Conservation (phyloP, 2,797 vertebrate species). For the Cephalopachus bancanus region DNA sequence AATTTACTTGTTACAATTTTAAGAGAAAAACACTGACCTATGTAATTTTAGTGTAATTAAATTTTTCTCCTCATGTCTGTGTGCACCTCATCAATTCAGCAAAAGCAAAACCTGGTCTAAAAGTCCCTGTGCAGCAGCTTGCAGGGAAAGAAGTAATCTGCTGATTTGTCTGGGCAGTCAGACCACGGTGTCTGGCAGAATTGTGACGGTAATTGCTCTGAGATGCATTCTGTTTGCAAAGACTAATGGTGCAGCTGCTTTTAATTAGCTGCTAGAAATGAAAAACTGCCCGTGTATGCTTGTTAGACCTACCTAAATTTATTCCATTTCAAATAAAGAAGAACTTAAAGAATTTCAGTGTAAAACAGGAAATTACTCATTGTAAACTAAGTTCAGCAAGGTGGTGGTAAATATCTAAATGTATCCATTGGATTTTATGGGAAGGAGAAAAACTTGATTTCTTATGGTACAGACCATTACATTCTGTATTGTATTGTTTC, state of each 20-base stretch:
- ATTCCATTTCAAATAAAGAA: conserved; percentile 31
- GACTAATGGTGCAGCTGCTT: not conserved
- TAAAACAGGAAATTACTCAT: not conserved
- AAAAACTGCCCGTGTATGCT: not conserved
- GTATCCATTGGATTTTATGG: not conserved
- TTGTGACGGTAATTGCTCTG: not conserved
- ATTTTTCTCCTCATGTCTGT: not conserved
- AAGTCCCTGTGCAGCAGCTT: conserved; percentile 27
- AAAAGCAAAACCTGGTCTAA: conserved; percentile 17
- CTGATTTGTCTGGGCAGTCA: not conserved
- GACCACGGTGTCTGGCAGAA: not conserved
- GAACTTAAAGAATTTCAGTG: conserved; percentile 4
- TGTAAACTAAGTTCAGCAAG: conserved; percentile 35
- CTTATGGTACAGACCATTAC: not conserved
- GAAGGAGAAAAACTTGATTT: conserved; percentile 6
- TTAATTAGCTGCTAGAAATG: conserved; percentile 51
- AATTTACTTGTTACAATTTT: conserved; percentile 72
- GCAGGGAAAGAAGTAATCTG: not conserved
- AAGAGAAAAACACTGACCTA: conserved; percentile 65
- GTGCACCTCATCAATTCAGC: conserved; percentile 59
- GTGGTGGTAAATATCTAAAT: not conserved
- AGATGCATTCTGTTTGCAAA: conserved; percentile 28
- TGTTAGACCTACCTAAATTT: not conserved
- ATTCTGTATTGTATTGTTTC: not conserved
- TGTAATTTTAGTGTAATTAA: conserved; percentile 48